A percentile compares a stretch with the other conserved stretches of the same genome.
These are phyloP conservation scores for Dinocampus coccinellae DNA, from an alignment of 2,888 invertebrate genomes.

Conservation along the genomic window DNA sequence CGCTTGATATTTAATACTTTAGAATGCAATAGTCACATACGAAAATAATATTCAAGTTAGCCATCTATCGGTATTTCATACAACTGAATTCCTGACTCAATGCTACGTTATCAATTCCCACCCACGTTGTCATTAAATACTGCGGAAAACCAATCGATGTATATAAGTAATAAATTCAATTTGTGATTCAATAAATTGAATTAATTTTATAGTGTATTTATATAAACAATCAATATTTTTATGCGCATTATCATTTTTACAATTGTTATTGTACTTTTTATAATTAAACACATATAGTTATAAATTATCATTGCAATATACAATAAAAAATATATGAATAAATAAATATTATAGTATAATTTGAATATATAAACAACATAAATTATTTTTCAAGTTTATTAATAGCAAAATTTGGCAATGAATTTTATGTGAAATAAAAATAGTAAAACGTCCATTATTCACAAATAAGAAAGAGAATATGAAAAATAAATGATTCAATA, in stretches of 20 bases:
- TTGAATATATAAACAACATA: too few relatives aligned
- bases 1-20: constrained; percentile 16
- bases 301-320: too few relatives aligned
- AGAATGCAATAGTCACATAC: background rate
- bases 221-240: background rate
- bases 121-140: background rate
- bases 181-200: background rate
- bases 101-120: background rate
- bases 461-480: background rate
- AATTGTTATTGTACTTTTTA: too few relatives aligned
- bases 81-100: background rate
- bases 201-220: background rate
- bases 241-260: background rate
- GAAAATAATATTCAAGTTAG: constrained; percentile 24
- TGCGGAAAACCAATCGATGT: background rate
- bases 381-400: too few relatives aligned
- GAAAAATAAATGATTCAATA: constrained; percentile 1
- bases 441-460: background rate
- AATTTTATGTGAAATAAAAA: background rate
- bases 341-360: too few relatives aligned
- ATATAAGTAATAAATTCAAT: background rate
- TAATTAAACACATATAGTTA: too few relatives aligned
- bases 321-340: too few relatives aligned
- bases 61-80: constrained; percentile 43
- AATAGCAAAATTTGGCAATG: too few relatives aligned